phyloP scores from a whole-genome alignment of 92 coral and sea anemone genomes.

The Siderastrea radians region DNA sequence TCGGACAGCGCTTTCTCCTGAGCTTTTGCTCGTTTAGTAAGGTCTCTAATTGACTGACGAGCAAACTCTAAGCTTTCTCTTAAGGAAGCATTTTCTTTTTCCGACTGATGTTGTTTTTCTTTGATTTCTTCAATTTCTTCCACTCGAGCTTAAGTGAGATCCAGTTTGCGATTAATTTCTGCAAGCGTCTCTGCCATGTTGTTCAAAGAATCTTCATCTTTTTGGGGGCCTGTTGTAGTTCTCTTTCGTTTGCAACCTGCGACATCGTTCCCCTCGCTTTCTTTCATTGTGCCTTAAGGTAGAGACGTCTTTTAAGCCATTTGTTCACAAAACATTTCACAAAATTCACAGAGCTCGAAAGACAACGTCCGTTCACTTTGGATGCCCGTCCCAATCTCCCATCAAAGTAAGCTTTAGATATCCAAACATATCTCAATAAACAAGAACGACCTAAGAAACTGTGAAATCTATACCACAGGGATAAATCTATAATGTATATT shows the following conservation, averaged over 20 bases:
- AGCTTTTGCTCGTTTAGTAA: neutral
- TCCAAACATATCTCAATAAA: too few relatives aligned
- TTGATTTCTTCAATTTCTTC: constrained; percentile 39
- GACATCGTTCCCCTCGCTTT: constrained; percentile 16
- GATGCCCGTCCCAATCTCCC: neutral
- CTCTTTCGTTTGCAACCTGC: neutral
- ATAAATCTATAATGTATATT: too few relatives aligned
- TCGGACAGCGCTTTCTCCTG: neutral
- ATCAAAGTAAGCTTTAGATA: too few relatives aligned
- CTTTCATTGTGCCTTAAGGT: too few relatives aligned
- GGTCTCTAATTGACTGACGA: constrained; percentile 4
- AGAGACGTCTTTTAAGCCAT: constrained; percentile 6
- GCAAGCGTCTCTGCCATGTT: constrained; percentile 26
- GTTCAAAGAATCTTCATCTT: constrained; percentile 7
- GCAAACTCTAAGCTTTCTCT: constrained; percentile 47
- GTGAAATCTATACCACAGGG: too few relatives aligned
- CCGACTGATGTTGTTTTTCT: constrained; percentile 17
- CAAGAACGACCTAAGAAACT: too few relatives aligned
- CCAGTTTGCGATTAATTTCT: constrained; percentile 37
- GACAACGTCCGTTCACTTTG: neutral
- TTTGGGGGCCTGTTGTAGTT: constrained; percentile 25
- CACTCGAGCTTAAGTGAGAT: constrained; percentile 21
- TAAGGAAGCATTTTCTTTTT: constrained; percentile 14
- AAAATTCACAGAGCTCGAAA: neutral
- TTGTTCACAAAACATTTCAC: neutral